Base-by-base conservation (phyloP, 2,113 vertebrate species). In the Phoenicopterus ruber region DNA sequence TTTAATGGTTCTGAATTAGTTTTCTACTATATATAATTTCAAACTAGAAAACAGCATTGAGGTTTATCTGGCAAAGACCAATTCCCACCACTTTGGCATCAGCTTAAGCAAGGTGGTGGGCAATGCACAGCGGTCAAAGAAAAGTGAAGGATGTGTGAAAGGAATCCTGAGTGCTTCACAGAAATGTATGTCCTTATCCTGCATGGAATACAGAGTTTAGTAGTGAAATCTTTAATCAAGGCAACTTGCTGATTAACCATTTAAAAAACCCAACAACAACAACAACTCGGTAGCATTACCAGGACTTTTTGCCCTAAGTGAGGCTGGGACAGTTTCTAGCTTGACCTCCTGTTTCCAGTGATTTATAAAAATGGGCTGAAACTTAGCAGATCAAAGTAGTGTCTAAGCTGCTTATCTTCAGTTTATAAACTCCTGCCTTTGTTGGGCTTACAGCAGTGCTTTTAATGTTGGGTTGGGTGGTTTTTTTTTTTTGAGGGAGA, bases 301-400 rank as follows among this genome's bases (percentile, higher is more conserved):
- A 52, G 38, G 66, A 76, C 62, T 61, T 89, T 82, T n/a, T 66
- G 47, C 40, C 57, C 38, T 38, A 65, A 62, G 63, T 22, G 32
- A 81, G 59, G 28, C 54, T 88, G 59, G 54, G 36, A 42, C 13
- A n/a, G 44, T 86, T 93, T 93, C 42, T 63, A 66, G 61, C 42
- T 69, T 90, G 88, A 90, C 55, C 78, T 93, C 36, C 17, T 62
- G 46, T 71, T 95, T 81, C 71, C 65, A 90, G 78, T n/a, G 71
- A 77, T 93, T 89, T 91, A 95, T 66, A 92, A 90, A 96, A 97
- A 80, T 12, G 24, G 66, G 47, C 59, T 90, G 73, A 95, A 94
- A 94, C 38, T 61, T 28, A 86, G 71, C 76, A 94, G 85, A 88
- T 94, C 86, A 95, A 85, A 93, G 70, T 32, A 58, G 50, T 38